Evolutionary conservation across 1,140 invertebrate genomes (phyloP).

Genomic region (Bombus vancouverensis): DNA sequence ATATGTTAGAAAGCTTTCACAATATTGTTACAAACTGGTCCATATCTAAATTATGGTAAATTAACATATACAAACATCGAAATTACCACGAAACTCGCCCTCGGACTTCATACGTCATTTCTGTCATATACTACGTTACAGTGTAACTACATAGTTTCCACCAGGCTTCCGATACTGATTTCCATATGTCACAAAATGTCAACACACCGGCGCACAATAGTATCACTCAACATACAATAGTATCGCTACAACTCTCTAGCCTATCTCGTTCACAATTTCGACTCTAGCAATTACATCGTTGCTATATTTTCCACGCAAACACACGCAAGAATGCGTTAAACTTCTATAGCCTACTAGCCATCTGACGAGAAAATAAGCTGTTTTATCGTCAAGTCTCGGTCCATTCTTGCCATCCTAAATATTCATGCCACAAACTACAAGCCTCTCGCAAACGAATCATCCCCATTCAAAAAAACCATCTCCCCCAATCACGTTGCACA

Average conservation of each 20-base stretch:
- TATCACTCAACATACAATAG: neutral
- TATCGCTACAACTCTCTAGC: neutral
- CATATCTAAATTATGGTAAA: neutral
- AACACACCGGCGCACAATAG: neutral
- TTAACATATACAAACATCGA: neutral
- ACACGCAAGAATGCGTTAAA: too few species aligned
- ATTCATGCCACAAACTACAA: too few species aligned
- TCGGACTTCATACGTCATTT: neutral
- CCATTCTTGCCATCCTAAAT: too few species aligned
- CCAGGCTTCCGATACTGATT: neutral
- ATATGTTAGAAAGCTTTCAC: neutral
- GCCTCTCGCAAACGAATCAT: too few species aligned
- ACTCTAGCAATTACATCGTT: neutral
- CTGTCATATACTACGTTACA: neutral
- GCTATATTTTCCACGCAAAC: neutral
- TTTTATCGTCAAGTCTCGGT: too few species aligned
- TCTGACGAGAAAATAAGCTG: too few species aligned
- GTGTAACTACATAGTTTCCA: neutral
- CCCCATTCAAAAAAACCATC: too few species aligned
- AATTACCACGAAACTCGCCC: neutral
- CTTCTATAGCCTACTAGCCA: too few species aligned
- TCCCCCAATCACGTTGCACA: too few species aligned
- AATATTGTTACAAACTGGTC: neutral
- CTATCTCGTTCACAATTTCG: too few species aligned
- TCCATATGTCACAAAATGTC: conserved; percentile 2